Conservation (phyloP, 2,888 invertebrate genomes). For the Trichacis sp. region DNA sequence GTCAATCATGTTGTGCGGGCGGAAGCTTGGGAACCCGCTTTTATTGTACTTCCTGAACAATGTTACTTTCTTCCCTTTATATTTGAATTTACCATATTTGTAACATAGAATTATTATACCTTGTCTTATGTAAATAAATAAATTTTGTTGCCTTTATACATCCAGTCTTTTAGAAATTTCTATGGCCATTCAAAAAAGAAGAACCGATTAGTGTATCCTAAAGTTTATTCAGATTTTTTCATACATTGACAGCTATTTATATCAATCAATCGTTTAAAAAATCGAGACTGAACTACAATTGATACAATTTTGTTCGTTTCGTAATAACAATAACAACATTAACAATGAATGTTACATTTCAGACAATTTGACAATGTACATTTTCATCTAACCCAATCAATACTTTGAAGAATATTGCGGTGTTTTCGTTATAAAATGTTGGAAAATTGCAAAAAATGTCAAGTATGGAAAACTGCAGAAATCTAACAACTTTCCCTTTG, state of each 20-base stretch:
- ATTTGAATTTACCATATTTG: neutral
- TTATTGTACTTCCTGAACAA: neutral
- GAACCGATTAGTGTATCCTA: no score
- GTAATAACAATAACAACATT: neutral
- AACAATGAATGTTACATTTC: neutral
- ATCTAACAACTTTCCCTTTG: no score
- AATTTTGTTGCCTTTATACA: conserved; percentile 1
- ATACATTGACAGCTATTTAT: neutral
- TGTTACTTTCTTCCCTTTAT: neutral
- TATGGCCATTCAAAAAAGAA: no score
- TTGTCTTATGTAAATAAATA: neutral
- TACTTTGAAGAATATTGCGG: neutral
- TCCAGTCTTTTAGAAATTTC: neutral
- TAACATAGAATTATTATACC: neutral
- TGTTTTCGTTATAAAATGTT: neutral
- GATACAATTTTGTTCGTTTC: neutral
- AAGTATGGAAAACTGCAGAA: neutral
- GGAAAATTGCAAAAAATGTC: neutral
- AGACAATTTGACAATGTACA: no score
- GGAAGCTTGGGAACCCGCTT: no score
- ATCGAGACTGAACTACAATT: neutral
- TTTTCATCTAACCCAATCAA: no score
- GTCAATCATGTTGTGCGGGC: no score
- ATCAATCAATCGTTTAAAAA: no score
- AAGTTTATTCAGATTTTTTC: neutral